phyloP scores from a whole-genome alignment of 2,797 vertebrate species.

The Botia almorhae region DNA sequence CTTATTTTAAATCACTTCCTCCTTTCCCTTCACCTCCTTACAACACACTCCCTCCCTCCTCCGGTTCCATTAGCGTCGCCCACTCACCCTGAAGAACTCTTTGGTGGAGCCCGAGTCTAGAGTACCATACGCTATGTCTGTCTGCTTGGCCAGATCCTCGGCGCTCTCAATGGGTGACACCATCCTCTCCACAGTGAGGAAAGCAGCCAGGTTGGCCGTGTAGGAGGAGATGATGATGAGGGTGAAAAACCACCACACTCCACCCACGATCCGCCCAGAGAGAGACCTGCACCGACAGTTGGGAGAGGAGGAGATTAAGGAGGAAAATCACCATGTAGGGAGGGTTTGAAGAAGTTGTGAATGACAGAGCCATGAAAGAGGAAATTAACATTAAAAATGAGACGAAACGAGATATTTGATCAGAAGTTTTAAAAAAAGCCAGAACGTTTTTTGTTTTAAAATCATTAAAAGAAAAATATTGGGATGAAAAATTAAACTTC shows the following conservation, averaged over 20 bases:
- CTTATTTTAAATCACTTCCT: too few relatives aligned
- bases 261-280: constrained; percentile 97
- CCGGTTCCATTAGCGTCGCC: constrained; percentile 8
- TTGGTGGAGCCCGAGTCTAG: constrained; percentile 97
- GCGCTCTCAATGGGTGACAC: constrained; percentile 89
- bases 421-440: not conserved
- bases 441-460: not conserved
- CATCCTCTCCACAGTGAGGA: constrained; percentile 99
- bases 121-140: constrained; percentile 97
- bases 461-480: not conserved
- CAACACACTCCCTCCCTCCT: not conserved
- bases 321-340: constrained; percentile 36
- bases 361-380: constrained; percentile 18
- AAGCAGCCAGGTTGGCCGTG: constrained; percentile 98
- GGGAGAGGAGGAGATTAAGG: constrained; percentile 14
- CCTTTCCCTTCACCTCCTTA: not conserved
- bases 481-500: not conserved
- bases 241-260: constrained; percentile 99
- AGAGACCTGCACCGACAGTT: constrained; percentile 83
- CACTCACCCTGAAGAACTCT: constrained; percentile 96
- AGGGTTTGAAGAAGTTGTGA: constrained; percentile 7
- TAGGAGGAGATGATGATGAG: constrained; percentile 99
- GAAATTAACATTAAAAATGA: constrained; percentile 12
- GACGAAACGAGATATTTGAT: not conserved
- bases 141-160: constrained; percentile 98